Evolutionary conservation across 2,797 vertebrate species (phyloP), one percentile per base, ranked within the genome.

Genomic region (Cirrhinus molitorella): DNA sequence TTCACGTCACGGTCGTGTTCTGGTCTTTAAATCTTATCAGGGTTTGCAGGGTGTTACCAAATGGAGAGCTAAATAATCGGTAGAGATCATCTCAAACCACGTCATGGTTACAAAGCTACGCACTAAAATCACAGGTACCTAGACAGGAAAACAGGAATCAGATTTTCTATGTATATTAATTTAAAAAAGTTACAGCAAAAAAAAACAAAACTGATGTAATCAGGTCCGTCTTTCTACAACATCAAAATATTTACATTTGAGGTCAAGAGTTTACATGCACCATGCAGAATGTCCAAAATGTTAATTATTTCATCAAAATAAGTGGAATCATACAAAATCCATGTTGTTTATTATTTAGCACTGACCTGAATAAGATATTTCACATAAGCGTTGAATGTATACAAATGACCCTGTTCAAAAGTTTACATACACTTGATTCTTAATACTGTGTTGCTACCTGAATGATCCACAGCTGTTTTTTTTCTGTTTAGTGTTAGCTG

Each of bases 11-110:
- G 5, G 28, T 51, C 13, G 28, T 37, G 43, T 21, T 81, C 43
- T 73, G 57, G 9, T 49, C 25, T 49, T 1, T 59, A 65, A 43
- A 53, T 75, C 80, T 67, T 67, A 82, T 66, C 80, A 17, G 57
- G 1, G 49, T 43, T 55, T 65, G 55, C 3, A 0, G 71, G 80
- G 80, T 13, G 21, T 75, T 55, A 55, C 71, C 80, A 65, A 74
- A 74, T 31, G 6, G 23, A 17, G 55, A 66, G 10, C 78, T 70
- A 34, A 80, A 59, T 59, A 34, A 47, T 59, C 67, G 5, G 65
- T 7, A 80, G 78, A 55, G 16, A n/a, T 45, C 2, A 59, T 80
- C 67, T 61, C 23, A 2, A 61, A 17, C 13, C 17, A 78, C n/a
- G 43, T 45, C 40, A 68, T 13, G 4, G 34, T 45, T 40, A 59